Conservation (phyloP, 2,113 vertebrate species). For the Mobula hypostoma region DNA sequence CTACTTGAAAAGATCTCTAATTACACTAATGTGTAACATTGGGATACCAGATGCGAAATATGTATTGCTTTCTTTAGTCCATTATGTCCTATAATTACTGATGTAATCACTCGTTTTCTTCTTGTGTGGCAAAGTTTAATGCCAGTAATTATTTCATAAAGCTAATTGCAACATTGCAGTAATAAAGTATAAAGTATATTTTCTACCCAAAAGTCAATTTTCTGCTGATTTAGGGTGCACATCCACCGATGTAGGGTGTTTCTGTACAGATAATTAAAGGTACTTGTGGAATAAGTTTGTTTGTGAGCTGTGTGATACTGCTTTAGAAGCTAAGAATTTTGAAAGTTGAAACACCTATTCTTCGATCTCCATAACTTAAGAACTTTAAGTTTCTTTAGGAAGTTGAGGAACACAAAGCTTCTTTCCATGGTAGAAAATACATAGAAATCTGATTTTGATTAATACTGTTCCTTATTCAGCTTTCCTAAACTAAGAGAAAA, state of each 20-base stretch:
- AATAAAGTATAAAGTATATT: slow-evolving; percentile 16
- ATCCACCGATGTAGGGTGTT: not conserved
- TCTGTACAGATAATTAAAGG: not conserved
- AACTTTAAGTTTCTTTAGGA: not conserved
- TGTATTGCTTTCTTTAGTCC: slow-evolving; percentile 9
- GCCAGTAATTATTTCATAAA: slow-evolving; percentile 4
- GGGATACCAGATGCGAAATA: not conserved
- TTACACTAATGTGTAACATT: not conserved
- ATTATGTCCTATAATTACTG: slow-evolving; percentile 3
- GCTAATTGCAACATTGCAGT: not conserved
- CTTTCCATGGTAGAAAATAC: not conserved
- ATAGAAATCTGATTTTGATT: not conserved
- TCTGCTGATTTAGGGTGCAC: not conserved
- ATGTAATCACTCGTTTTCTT: slow-evolving; percentile 28
- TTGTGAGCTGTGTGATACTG: not conserved
- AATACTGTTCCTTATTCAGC: not conserved
- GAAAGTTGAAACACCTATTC: not conserved
- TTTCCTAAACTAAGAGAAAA: not conserved
- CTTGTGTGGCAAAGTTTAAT: not conserved
- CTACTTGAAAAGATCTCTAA: not conserved
- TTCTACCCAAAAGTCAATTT: slow-evolving; percentile 7
- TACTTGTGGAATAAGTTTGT: not conserved
- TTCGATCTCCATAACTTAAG: not conserved
- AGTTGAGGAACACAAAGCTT: no score
- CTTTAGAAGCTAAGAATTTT: not conserved